Evolutionary conservation across 1,140 invertebrate genomes (phyloP), one percentile per base, ranked within the genome.

Genomic region (Nilaparvata lugens): DNA sequence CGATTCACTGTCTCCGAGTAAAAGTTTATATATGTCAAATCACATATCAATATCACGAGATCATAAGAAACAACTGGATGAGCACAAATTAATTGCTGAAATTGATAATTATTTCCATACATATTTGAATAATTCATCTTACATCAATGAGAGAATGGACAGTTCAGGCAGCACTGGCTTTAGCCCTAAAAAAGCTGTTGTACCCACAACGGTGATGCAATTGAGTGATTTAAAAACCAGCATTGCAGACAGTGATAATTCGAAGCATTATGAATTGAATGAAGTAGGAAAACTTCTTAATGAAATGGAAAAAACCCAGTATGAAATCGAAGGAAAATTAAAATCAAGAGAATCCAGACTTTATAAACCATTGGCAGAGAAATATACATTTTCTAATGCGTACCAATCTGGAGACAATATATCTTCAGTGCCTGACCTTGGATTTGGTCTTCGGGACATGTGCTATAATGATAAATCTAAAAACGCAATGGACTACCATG

Each of bases 251-350:
- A 35, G 31, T 35, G 31, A 35, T 11, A 35, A 35, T 35, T 52
- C 70, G 19, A 68, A 69, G 18, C 69, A 75, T 18, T 72, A 78
- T 69, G 75, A 73, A 62, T 62, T 78, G 6, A 64, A 69, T 0
- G 74, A 77, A 56, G 74, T 78, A 11, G 71, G 77, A 16, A 65
- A 72, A 40, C 51, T 76, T 23, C 63, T 78, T 6, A 70, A 71
- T 52, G 72, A 78, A 60, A 74, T 78, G 68, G 75, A 78, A 45
- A 66, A 64, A 23, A 73, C 73, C 0, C 73, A 77, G 35, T 65
- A 69, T 23, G 70, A 73, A 62, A 70, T 69, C 16, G 62, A 64
- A 60, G 61, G 65, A 2, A 69, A 68, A 54, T 52, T 69, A 6
- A 62, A 62, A 43, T 28, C 31, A 3, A 48, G 45, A 48, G 45